Percentiles rank a stretch among this genome's conserved stretches.
Evolutionary conservation across 2,888 invertebrate species (phyloP).

Genomic region (Tillus elongatus): DNA sequence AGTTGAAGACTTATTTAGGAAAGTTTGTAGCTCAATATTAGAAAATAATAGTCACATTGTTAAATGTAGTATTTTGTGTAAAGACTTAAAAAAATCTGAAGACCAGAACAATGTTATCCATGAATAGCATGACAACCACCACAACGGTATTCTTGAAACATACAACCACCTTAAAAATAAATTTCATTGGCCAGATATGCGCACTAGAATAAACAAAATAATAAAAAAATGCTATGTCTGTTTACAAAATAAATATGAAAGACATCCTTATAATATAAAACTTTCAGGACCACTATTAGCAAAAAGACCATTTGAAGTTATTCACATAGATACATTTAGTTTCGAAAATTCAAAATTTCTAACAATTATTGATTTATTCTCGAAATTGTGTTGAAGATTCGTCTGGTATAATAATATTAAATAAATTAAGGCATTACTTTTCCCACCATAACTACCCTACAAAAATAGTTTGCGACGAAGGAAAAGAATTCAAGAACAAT

Average conservation of each 20-base stretch:
- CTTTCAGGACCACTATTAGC: constrained; percentile 7
- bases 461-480: constrained; percentile 6
- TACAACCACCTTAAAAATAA: constrained; percentile 8
- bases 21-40: too few species aligned
- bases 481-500: constrained; percentile 8
- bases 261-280: constrained; percentile 6
- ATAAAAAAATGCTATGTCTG: constrained; percentile 11
- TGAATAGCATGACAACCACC: constrained; percentile 10
- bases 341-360: constrained; percentile 10
- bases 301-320: constrained; percentile 12
- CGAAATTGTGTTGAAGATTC: constrained; percentile 8
- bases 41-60: too few species aligned
- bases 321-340: too few species aligned
- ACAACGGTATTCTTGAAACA: constrained; percentile 10
- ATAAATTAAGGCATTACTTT: constrained; percentile 8
- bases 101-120: constrained; percentile 8
- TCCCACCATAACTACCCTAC: constrained; percentile 11
- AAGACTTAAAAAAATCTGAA: too few species aligned
- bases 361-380: too few species aligned
- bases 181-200: constrained; percentile 11
- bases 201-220: constrained; percentile 10
- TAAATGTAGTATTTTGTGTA: too few species aligned
- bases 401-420: constrained; percentile 8
- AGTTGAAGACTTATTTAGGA: too few species aligned
- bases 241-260: constrained; percentile 8